phyloP scores from a whole-genome alignment of 2,113 vertebrate genomes.

The Eupsittula cactorum region DNA sequence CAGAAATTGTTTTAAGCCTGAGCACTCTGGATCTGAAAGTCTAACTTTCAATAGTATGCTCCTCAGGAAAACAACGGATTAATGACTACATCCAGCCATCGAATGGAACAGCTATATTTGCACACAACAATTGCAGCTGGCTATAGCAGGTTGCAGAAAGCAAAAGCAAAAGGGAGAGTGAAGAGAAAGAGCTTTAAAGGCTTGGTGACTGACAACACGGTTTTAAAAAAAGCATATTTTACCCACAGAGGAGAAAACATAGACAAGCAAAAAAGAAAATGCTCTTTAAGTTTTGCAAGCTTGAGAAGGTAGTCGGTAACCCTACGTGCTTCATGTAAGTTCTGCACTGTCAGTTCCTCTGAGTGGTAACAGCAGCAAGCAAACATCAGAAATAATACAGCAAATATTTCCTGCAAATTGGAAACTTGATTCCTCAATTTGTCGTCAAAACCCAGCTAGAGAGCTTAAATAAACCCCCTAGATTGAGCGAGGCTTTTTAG shows the following conservation, averaged over 20 bases:
- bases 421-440: not conserved
- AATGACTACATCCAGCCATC: not conserved
- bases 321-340: accelerated
- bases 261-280: not conserved
- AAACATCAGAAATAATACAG: not conserved
- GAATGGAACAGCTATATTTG: not conserved
- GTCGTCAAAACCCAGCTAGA: not conserved
- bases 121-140: not conserved
- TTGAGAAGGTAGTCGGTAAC: not conserved
- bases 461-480: not conserved
- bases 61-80: not conserved
- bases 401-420: not conserved
- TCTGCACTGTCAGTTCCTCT: not conserved
- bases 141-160: not conserved
- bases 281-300: not conserved
- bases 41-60: not conserved
- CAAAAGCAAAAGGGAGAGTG: not conserved
- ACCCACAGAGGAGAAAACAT: not conserved
- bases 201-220: not conserved
- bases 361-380: not conserved
- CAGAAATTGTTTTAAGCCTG: not conserved
- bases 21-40: not conserved
- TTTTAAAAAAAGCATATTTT: not conserved
- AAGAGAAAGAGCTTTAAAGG: not conserved
- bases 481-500: not conserved